Evolutionary conservation across 2,113 vertebrate species (phyloP).

Genomic region (Tenrec ecaudatus): DNA sequence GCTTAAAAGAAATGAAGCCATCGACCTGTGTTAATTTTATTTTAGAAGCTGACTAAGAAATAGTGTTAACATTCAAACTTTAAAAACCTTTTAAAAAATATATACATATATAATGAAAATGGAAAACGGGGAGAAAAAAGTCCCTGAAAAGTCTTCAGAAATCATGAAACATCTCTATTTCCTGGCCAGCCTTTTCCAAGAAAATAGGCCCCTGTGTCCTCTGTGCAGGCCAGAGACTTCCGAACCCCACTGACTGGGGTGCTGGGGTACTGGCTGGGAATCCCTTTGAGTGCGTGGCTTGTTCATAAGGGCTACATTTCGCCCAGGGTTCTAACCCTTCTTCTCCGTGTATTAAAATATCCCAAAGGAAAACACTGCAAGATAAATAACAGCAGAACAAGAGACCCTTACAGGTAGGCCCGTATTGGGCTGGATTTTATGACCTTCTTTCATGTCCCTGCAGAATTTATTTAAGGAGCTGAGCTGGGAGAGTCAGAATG

Average conservation of each 20-base stretch:
- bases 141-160: conserved; percentile 39
- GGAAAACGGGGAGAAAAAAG: no score
- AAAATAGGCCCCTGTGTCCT: neutral
- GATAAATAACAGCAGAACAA: conserved; percentile 63
- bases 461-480: conserved; percentile 69
- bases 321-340: neutral
- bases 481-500: conserved; percentile 49
- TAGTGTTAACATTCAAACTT: conserved; percentile 50
- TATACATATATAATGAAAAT: no score
- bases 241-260: neutral
- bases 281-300: neutral
- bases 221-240: neutral
- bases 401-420: conserved; percentile 57
- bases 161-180: conserved; percentile 55
- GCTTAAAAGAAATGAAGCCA: conserved; percentile 72
- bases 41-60: conserved; percentile 64
- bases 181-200: conserved; percentile 14
- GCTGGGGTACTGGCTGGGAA: neutral
- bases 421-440: conserved; percentile 56
- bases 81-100: no score
- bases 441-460: conserved; percentile 63
- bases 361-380: conserved; percentile 47
- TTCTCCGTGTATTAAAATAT: conserved; percentile 56
- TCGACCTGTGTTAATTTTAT: conserved; percentile 68
- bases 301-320: conserved; percentile 41